Evolutionary conservation across 2,113 vertebrate species (phyloP).

Genomic region (Bujurquina vittata): DNA sequence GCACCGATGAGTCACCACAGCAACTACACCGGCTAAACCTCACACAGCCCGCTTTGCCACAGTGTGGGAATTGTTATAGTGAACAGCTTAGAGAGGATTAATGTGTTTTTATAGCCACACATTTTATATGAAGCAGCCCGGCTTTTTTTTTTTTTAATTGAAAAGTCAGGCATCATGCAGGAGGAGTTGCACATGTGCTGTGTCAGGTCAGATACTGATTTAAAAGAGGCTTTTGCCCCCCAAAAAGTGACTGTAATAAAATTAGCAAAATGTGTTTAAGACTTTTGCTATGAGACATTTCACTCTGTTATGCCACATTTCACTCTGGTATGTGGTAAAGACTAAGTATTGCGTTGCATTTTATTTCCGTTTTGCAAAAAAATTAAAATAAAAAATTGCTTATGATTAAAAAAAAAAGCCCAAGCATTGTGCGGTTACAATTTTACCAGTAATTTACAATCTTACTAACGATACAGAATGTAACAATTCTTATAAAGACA

Average conservation of each 20-base stretch:
- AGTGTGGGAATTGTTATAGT: slow-evolving; percentile 19
- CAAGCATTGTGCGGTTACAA: background rate
- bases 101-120: slow-evolving; percentile 3
- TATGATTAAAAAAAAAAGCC: background rate
- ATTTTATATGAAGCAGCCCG: background rate
- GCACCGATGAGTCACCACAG: slow-evolving; percentile 76
- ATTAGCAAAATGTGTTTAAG: background rate
- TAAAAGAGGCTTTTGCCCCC: background rate
- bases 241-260: background rate
- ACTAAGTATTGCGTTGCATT: background rate
- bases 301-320: background rate
- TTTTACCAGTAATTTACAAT: background rate
- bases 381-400: background rate
- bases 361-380: background rate
- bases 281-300: background rate
- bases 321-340: too few species aligned
- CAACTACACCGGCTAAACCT: slow-evolving; percentile 28
- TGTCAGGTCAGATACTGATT: background rate
- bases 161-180: background rate
- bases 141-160: background rate
- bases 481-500: background rate
- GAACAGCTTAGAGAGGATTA: slow-evolving; percentile 38
- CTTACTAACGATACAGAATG: background rate
- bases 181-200: background rate
- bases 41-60: slow-evolving; percentile 25